Percentiles rank a stretch among this genome's conserved stretches.
Evolutionary conservation across 2,888 invertebrate genomes (phyloP).

Genomic region (Microctonus hyperodae): DNA sequence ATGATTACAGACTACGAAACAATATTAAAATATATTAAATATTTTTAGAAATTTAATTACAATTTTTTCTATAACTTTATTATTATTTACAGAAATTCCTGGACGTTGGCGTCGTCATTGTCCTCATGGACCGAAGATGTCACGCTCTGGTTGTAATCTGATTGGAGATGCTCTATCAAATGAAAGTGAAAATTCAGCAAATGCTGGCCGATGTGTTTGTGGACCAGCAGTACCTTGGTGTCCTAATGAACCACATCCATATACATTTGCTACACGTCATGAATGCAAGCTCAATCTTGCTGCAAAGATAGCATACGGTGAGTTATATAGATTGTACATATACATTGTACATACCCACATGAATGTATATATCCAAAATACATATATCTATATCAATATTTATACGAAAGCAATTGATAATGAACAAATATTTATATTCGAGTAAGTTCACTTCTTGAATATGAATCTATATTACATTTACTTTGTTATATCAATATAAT

Average conservation of each 20-base stretch:
- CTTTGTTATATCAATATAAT: no score
- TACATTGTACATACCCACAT: neutral
- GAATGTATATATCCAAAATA: neutral
- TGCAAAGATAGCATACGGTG: slow-evolving; percentile 58
- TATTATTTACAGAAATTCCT: slow-evolving; percentile 53
- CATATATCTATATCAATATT: neutral
- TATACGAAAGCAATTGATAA: neutral
- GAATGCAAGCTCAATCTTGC: slow-evolving; percentile 60
- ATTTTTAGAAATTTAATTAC: no score
- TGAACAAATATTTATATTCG: neutral
- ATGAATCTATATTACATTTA: neutral
- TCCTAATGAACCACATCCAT: slow-evolving; percentile 55
- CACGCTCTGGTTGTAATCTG: slow-evolving; percentile 57
- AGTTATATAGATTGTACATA: slow-evolving; percentile 27
- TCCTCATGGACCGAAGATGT: slow-evolving; percentile 52
- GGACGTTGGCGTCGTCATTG: slow-evolving; percentile 60
- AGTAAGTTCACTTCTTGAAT: neutral
- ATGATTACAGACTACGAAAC: no score
- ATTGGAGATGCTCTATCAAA: slow-evolving; percentile 53
- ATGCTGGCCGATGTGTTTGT: slow-evolving; percentile 56
- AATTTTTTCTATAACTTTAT: no score
- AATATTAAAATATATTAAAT: no score
- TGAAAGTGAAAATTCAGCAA: slow-evolving; percentile 43
- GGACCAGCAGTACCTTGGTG: slow-evolving; percentile 59
- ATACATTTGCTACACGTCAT: slow-evolving; percentile 54